phyloP scores from a whole-genome alignment of 2,888 invertebrate genomes.

The Mycogona germanica region DNA sequence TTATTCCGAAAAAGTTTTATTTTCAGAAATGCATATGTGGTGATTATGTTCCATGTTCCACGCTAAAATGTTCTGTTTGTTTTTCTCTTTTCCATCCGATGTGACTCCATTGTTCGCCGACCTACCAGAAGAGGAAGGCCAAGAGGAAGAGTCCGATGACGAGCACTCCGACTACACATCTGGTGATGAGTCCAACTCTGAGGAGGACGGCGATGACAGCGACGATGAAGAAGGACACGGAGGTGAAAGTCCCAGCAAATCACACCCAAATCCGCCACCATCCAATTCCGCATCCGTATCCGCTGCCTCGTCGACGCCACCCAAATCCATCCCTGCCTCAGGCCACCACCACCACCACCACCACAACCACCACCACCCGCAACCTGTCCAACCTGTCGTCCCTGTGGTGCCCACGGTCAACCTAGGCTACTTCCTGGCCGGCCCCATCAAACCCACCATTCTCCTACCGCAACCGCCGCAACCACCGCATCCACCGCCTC shows the following conservation, averaged over 20 bases:
- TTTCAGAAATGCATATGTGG: too few relatives aligned
- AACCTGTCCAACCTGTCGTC: conserved; percentile 3
- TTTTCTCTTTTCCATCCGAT: too few relatives aligned
- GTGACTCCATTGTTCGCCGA: too few relatives aligned
- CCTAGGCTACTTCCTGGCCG: conserved; percentile 13
- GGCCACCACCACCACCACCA: background rate
- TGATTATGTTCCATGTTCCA: too few relatives aligned
- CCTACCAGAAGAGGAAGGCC: too few relatives aligned
- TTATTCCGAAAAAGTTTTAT: too few relatives aligned
- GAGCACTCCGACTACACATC: background rate
- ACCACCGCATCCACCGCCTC: too few relatives aligned
- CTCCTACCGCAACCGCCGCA: background rate
- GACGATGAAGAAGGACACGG: background rate
- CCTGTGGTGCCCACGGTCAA: conserved; percentile 15
- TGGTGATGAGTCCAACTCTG: conserved; percentile 8
- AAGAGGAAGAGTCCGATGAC: conserved; percentile 7
- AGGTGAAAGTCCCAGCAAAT: conserved; percentile 7
- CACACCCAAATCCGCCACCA: too few relatives aligned
- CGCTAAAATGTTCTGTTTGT: too few relatives aligned
- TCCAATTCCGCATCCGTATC: background rate
- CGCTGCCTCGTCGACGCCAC: background rate
- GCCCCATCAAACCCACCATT: conserved; percentile 14
- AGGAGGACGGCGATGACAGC: conserved; percentile 4
- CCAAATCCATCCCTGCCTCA: background rate
- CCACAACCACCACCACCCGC: background rate